Conservation (phyloP, 1,140 invertebrate genomes). For the Drosophila ironensis region DNA sequence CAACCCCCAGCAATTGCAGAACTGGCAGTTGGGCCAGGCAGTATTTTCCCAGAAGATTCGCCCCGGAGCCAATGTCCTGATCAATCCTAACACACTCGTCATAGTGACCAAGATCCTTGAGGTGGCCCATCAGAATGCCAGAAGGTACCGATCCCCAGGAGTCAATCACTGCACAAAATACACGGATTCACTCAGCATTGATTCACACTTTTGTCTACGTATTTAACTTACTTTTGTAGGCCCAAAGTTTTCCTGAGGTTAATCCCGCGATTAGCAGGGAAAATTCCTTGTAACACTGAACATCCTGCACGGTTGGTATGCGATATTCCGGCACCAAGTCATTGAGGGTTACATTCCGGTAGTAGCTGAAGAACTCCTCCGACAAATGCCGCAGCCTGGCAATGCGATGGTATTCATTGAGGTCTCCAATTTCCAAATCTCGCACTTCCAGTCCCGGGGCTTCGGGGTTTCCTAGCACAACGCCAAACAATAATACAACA, state of each 20-base stretch:
- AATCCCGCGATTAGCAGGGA: background rate
- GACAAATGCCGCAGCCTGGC: background rate
- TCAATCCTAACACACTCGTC: background rate
- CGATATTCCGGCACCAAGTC: background rate
- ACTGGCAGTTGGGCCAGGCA: background rate
- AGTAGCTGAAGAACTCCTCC: background rate
- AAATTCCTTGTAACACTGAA: background rate
- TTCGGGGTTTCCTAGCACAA: background rate
- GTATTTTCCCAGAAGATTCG: background rate
- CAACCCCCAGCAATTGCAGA: background rate
- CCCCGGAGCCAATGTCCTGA: background rate
- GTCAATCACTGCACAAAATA: background rate
- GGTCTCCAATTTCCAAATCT: background rate
- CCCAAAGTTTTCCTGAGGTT: background rate
- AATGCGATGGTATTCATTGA: background rate
- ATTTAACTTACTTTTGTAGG: background rate
- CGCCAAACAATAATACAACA: background rate
- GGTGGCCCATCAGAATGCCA: background rate
- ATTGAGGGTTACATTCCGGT: background rate
- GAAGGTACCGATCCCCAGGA: background rate
- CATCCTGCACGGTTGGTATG: background rate
- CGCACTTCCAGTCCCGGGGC: too few species aligned
- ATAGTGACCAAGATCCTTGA: background rate
- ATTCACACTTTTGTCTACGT: too few species aligned
- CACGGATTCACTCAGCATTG: too few species aligned